Evolutionary conservation across 1,140 invertebrate species (phyloP).

Genomic region (Agrypnia vestita): DNA sequence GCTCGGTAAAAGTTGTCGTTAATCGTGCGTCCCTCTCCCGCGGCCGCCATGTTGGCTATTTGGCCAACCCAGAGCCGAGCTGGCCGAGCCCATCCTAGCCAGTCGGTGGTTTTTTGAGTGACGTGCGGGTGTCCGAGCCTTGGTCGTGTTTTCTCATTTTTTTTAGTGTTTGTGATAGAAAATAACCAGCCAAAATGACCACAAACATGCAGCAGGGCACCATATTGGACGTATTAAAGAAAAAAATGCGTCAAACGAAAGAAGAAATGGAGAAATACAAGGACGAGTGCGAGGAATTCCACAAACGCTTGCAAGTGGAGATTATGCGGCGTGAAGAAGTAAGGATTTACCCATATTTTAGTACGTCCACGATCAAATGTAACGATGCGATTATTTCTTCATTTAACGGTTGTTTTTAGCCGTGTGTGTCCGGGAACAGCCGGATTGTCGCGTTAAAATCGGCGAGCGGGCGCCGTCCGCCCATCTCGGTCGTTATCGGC

Average conservation of each 20-base stretch:
- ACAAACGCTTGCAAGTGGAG: slow-evolving; percentile 92
- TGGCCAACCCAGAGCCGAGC: slow-evolving; percentile 69
- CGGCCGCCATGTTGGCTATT: slow-evolving; percentile 73
- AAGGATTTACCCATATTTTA: slow-evolving; percentile 71
- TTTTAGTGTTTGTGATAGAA: slow-evolving; percentile 53
- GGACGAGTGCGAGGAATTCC: slow-evolving; percentile 94
- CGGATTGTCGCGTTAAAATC: slow-evolving; percentile 40
- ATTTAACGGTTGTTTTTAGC: slow-evolving; percentile 35
- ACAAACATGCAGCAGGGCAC: slow-evolving; percentile 89
- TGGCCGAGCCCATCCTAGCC: slow-evolving; percentile 70
- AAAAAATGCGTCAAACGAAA: slow-evolving; percentile 99
- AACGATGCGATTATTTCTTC: not conserved
- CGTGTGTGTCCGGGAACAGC: slow-evolving; percentile 13
- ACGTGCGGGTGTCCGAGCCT: slow-evolving; percentile 47
- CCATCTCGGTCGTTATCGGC: slow-evolving; percentile 20
- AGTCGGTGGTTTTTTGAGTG: slow-evolving; percentile 63
- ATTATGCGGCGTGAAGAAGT: slow-evolving; percentile 95
- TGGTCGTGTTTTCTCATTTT: slow-evolving; percentile 42
- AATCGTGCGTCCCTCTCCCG: slow-evolving; percentile 55
- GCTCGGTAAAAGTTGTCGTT: slow-evolving; percentile 44
- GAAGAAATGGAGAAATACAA: slow-evolving; percentile 98
- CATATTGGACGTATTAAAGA: slow-evolving; percentile 96
- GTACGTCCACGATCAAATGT: not conserved
- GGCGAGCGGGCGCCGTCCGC: slow-evolving; percentile 40
- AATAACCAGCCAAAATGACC: slow-evolving; percentile 79